phyloP scores from a whole-genome alignment of 2,888 invertebrate genomes.

The Tenthredo livida region DNA sequence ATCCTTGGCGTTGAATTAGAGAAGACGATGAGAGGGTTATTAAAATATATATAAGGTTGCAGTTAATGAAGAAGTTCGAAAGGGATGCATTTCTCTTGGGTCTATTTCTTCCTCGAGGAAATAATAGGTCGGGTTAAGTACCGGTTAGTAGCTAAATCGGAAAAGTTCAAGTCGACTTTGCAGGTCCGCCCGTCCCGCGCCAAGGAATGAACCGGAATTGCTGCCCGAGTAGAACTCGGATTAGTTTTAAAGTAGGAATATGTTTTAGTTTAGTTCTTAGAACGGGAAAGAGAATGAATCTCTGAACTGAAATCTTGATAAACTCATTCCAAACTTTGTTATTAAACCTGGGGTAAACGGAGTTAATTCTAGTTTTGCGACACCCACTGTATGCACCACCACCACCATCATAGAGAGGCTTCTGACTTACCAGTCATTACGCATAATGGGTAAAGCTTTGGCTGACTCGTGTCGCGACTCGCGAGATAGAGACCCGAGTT shows the following conservation, averaged over 20 bases:
- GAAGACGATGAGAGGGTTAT: neutral
- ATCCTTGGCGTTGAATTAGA: neutral
- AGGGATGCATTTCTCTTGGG: conserved; percentile 32
- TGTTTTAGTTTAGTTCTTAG: conserved; percentile 62
- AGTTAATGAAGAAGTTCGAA: conserved; percentile 23
- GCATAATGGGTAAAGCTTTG: conserved; percentile 43
- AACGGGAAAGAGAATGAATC: conserved; percentile 60
- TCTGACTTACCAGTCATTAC: conserved; percentile 48
- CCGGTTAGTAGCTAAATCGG: conserved; percentile 52
- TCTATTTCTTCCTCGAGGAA: conserved; percentile 36
- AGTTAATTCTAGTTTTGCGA: conserved; percentile 60
- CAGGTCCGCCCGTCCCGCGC: neutral
- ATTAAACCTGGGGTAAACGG: conserved; percentile 58
- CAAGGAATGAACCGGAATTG: conserved; percentile 41
- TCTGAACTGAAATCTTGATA: conserved; percentile 65
- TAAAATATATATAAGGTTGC: conserved; percentile 19
- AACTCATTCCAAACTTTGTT: conserved; percentile 65
- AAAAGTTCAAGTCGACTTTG: conserved; percentile 45
- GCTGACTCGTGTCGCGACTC: conserved; percentile 42
- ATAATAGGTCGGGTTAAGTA: conserved; percentile 47
- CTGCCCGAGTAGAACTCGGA: conserved; percentile 63
- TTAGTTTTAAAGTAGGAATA: conserved; percentile 68
- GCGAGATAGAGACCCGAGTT: conserved; percentile 37
- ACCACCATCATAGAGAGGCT: neutral
- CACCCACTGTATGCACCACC: conserved; percentile 23